Conservation (phyloP, 2,888 invertebrate genomes). For the Nemurella pictetii region DNA sequence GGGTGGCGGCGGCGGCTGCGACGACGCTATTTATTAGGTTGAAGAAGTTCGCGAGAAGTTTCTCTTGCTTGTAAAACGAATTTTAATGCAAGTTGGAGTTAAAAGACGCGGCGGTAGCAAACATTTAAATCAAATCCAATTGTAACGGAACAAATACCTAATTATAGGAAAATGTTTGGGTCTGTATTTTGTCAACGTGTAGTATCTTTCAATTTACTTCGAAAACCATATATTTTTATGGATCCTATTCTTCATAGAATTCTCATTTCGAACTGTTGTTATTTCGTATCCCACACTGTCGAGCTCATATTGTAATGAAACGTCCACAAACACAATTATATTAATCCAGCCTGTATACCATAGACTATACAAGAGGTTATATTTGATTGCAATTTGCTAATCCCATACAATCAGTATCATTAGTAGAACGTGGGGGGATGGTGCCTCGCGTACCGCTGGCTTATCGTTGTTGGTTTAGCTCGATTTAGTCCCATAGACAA, state of each 20-base stretch:
- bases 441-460: not conserved
- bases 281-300: not conserved
- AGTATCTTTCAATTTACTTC: not conserved
- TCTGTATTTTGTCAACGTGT: not conserved
- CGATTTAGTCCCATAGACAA: slow-evolving; percentile 24
- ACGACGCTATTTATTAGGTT: not conserved
- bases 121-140: not conserved
- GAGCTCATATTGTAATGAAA: slow-evolving; percentile 13
- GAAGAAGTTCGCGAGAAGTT: not conserved
- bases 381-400: slow-evolving; percentile 31
- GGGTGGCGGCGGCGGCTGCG: not conserved
- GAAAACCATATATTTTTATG: not conserved
- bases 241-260: not conserved
- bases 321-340: slow-evolving; percentile 29
- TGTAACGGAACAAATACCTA: not conserved
- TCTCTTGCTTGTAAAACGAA: not conserved
- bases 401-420: slow-evolving; percentile 22
- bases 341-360: slow-evolving; percentile 11
- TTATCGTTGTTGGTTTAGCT: slow-evolving; percentile 30
- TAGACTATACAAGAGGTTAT: slow-evolving; percentile 18
- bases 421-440: not conserved
- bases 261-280: not conserved
- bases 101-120: not conserved
- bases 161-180: not conserved
- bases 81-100: not conserved